Evolutionary conservation across 2,113 vertebrate species (phyloP), one percentile per base, ranked within the genome.

Genomic region (Alectura lathami): DNA sequence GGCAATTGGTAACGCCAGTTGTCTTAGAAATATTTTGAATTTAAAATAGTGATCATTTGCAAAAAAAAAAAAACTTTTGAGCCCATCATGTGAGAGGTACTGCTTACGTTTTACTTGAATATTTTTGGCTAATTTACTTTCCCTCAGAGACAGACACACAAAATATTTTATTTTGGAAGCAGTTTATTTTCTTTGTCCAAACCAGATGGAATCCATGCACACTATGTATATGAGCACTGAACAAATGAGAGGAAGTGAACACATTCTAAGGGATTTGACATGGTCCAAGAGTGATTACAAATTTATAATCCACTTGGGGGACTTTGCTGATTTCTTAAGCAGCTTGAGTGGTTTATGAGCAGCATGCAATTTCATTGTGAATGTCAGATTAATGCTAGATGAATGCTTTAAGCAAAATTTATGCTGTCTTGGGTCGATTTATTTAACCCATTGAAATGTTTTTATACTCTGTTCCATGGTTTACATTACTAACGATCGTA

Each of bases 261-360:
- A 85, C 74, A 68, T 95, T 95, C 91, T 75, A 81, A 88, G 91
- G 83, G 89, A 96, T 96, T 94, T 96, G 87, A 95, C 94, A 94
- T 95, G 92, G 94, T 83, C 92, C 91, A 91, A 78, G 77, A 91
- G 83, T 94, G 91, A 96, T 96, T 96, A 97, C 92, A 90, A 95
- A 96, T 96, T 96, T 96, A 94, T 96, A 96, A 96, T 95, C 93
- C 83, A 96, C 77, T 95, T 93, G 93, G 79, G 88, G 42, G 72
- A 94, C 88, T 90, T 95, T 59, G 86, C 84, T 94, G 86, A 93
- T 91, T 94, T 94, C 84, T 95, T 96, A 96, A 93, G 89, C 90
- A 94, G 94, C 91, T 93, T 96, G 92, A 95, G 66, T 96, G 78
- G 93, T 95, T 96, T 93, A 94, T 88, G 93, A 95, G 82, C 91